Percentiles rank a stretch among this genome's conserved stretches.
Evolutionary conservation across 2,888 invertebrate genomes (phyloP).

Genomic region (Papilio protenor): DNA sequence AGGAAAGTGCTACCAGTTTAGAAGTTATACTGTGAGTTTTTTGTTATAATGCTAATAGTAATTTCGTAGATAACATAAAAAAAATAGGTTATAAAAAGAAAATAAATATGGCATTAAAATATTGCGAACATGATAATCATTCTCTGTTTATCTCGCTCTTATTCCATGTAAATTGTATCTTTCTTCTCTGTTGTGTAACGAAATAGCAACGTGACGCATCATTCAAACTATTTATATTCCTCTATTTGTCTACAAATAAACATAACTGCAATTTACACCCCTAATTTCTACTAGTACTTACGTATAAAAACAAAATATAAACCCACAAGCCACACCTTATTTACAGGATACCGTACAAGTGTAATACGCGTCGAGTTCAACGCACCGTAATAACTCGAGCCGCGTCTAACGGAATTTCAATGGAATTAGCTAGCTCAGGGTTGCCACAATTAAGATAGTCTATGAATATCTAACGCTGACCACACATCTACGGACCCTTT

Average conservation of each 20-base stretch:
- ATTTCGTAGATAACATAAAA: no score
- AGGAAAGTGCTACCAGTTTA: background rate
- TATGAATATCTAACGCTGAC: no score
- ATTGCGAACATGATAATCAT: background rate
- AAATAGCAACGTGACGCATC: background rate
- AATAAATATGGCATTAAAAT: no score
- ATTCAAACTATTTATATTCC: background rate
- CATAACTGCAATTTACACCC: background rate
- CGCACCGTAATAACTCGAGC: constrained; percentile 38
- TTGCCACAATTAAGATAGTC: constrained; percentile 23
- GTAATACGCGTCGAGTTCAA: constrained; percentile 33
- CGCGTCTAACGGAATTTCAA: constrained; percentile 35
- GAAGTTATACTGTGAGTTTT: background rate
- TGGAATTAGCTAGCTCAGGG: constrained; percentile 34
- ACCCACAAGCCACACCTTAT: constrained; percentile 1
- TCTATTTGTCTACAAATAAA: background rate
- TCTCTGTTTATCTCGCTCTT: background rate
- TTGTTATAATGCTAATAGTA: background rate
- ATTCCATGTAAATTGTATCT: background rate
- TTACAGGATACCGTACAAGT: constrained; percentile 33
- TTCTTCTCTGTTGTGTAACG: background rate
- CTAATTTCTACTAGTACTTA: background rate
- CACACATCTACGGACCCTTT: no score
- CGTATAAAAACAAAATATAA: background rate
- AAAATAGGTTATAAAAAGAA: no score